Conservation (phyloP, 2,888 invertebrate genomes). For the Spisula solida region DNA sequence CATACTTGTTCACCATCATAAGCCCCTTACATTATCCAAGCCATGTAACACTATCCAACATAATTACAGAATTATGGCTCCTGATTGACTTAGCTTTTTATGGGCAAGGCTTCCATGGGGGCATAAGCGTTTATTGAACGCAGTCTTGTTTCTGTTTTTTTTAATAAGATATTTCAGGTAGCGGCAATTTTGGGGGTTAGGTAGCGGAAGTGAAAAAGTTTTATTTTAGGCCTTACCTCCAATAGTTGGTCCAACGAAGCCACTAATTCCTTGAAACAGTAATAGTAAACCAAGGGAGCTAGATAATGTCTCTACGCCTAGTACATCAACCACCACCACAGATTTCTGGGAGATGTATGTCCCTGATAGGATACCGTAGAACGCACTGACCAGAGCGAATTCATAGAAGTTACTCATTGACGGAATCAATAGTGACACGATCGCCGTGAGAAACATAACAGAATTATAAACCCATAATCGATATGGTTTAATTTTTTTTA, state of each 20-base stretch:
- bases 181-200: too few relatives aligned
- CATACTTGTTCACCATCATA: too few relatives aligned
- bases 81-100: too few relatives aligned
- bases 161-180: too few relatives aligned
- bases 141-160: too few relatives aligned
- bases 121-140: too few relatives aligned
- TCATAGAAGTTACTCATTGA: conserved; percentile 65
- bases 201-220: too few relatives aligned
- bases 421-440: conserved; percentile 75
- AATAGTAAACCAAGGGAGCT: conserved; percentile 81
- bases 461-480: conserved; percentile 77
- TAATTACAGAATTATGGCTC: too few relatives aligned
- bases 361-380: conserved; percentile 80
- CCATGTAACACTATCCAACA: too few relatives aligned
- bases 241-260: conserved; percentile 80
- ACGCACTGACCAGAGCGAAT: conserved; percentile 70
- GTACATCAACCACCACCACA: conserved; percentile 80
- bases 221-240: conserved; percentile 72
- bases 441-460: conserved; percentile 77
- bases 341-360: conserved; percentile 83
- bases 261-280: conserved; percentile 80
- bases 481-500: conserved; percentile 73
- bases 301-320: conserved; percentile 79
- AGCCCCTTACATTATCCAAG: too few relatives aligned
- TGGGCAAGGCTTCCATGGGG: too few relatives aligned